Evolutionary conservation across 1,140 invertebrate species (phyloP), one percentile per base, ranked within the genome.

Genomic region (Drosophila bocqueti): DNA sequence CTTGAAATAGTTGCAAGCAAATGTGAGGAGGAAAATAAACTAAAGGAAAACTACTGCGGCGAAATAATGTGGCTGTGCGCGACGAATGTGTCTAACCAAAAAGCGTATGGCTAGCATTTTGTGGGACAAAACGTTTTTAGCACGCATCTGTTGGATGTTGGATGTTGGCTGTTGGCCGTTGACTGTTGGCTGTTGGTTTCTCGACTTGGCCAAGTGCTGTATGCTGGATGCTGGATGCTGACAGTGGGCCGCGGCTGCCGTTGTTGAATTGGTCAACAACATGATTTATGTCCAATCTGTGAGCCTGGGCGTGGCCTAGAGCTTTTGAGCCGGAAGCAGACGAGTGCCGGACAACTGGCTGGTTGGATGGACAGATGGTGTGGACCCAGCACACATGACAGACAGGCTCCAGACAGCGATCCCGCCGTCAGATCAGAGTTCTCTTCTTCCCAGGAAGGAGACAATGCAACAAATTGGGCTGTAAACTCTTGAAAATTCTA

Each of bases 101-200:
- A 71, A 83, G 77, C 81, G 71, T 81, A 81, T 75, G 81, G 72
- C 65, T 62, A 84, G 66, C 81, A 84, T 77, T 84, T 84, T 84
- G 81, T 84, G 81, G 59, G 82, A 84, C 81, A 84, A 84, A 84
- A 85, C 81, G 81, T 83, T 83, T 76, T 72, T 61, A 43, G 65
- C 58, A 77, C 76, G 75, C 75, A 78, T 77, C 64, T 75, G 60
- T 38, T 46, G 46, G 54, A 10, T 38, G 52, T 36, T 40, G 71
- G 26, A 1, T 65, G 49, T 24, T 55, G 43, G 40, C 7, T 38
- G 34, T 36, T 59, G 61, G 9, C 26, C 10, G 15, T 29, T 31
- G 31, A 16, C 38, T 59, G 21, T 24, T 24, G 21, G 21, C 24
- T 24, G 42, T 55, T 68, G 46, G 52, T 74, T 58, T 76, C 73